A percentile compares a stretch with the other conserved stretches of the same genome.
Conservation (phyloP, 2,888 invertebrate genomes). For the Cosmia trapezina region DNA sequence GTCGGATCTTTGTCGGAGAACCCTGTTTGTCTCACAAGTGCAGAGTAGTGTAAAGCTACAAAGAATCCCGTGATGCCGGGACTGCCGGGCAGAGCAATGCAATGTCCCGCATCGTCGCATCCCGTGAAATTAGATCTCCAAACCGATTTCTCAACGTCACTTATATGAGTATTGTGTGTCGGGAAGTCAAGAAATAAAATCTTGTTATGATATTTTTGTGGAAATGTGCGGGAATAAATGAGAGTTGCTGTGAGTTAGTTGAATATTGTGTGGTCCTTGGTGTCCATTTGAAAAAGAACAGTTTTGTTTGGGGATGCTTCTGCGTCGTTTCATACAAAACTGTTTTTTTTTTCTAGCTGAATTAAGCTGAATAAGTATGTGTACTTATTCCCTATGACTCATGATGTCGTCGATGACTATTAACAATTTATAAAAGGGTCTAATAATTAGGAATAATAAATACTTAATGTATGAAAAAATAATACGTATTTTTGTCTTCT, state of each 20-base stretch:
- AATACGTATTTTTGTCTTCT: too few relatives aligned
- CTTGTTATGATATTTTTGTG: constrained; percentile 40
- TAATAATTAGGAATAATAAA: too few relatives aligned
- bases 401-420: too few relatives aligned
- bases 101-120: constrained; percentile 54
- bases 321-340: too few relatives aligned
- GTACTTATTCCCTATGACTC: too few relatives aligned
- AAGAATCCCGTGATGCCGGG: constrained; percentile 31
- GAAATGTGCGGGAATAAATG: constrained; percentile 24
- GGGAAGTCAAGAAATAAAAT: constrained; percentile 43
- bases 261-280: neutral
- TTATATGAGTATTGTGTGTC: constrained; percentile 54
- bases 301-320: too few relatives aligned
- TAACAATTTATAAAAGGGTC: too few relatives aligned
- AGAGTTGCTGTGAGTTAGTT: constrained; percentile 14
- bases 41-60: constrained; percentile 30
- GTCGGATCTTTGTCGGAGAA: constrained; percentile 8
- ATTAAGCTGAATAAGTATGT: too few relatives aligned
- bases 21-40: constrained; percentile 23
- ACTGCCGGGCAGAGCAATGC: constrained; percentile 49
- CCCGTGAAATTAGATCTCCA: constrained; percentile 56
- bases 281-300: too few relatives aligned
- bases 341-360: too few relatives aligned
- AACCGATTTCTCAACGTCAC: constrained; percentile 56
- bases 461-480: too few relatives aligned